These are phyloP conservation scores for Orchesella cincta DNA, from an alignment of 1,140 invertebrate species.

Conservation along the genomic window DNA sequence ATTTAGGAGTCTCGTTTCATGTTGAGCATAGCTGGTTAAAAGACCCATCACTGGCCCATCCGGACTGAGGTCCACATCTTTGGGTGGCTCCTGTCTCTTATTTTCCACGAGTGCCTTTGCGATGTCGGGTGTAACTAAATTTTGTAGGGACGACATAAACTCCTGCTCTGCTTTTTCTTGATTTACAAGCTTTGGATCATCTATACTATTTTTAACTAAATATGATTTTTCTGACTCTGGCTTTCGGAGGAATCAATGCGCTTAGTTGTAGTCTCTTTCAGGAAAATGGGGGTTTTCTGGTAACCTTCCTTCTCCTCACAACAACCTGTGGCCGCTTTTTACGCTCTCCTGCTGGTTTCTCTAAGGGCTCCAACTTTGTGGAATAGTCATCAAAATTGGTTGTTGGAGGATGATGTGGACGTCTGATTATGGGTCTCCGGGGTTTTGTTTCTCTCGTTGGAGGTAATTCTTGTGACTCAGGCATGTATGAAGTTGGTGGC, in stretches of 20 bases:
- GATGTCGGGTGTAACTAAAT: background rate
- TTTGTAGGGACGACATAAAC: background rate
- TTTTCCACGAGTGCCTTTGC: constrained; percentile 17
- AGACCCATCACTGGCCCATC: constrained; percentile 46
- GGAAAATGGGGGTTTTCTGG: background rate
- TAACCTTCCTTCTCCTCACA: background rate
- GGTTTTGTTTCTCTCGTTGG: no score
- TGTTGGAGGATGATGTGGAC: no score
- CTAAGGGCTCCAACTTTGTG: no score
- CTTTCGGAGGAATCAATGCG: background rate
- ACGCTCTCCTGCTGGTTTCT: no score
- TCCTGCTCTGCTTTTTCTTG: background rate
- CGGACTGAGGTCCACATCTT: constrained; percentile 43
- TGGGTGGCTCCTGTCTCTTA: constrained; percentile 6
- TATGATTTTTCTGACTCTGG: constrained; percentile 16
- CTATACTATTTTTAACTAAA: background rate
- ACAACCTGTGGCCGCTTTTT: no score
- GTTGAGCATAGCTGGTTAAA: constrained; percentile 38
- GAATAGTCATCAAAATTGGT: no score
- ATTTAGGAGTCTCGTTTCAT: constrained; percentile 38
- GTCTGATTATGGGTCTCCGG: no score
- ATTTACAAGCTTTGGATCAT: background rate
- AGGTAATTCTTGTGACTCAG: no score
- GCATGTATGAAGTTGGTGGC: no score
- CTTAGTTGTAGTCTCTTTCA: background rate